Conservation (phyloP, 1,140 invertebrate genomes). For the Lethrus apterus region DNA sequence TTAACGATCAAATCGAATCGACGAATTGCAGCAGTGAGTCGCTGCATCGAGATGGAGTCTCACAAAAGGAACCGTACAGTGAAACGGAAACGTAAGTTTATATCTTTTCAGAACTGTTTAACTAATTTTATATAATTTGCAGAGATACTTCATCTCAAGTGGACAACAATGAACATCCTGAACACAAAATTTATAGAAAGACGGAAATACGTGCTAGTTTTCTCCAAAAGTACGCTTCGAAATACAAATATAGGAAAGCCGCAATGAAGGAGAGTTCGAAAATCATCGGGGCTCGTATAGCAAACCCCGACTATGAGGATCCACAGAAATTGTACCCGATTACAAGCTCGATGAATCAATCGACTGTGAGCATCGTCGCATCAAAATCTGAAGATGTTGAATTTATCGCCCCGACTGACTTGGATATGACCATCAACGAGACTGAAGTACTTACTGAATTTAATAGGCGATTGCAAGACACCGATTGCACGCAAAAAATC, state of each 20-base stretch:
- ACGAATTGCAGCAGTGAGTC: slow-evolving; percentile 25
- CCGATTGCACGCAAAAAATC: slow-evolving; percentile 3
- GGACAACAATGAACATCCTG: slow-evolving; percentile 40
- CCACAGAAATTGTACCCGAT: slow-evolving; percentile 43
- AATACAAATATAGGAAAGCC: slow-evolving; percentile 48
- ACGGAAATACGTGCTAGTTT: slow-evolving; percentile 47
- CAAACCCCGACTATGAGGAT: slow-evolving; percentile 79
- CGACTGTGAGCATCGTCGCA: slow-evolving; percentile 4
- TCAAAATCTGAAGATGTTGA: slow-evolving; percentile 6
- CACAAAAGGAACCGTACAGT: slow-evolving; percentile 28
- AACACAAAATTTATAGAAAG: slow-evolving; percentile 39
- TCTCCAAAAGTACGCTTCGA: slow-evolving; percentile 48
- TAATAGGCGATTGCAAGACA: slow-evolving; percentile 7
- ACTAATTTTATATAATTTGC: too few relatives aligned
- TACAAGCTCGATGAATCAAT: slow-evolving; percentile 9
- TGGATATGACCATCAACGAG: slow-evolving; percentile 36
- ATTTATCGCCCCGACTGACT: slow-evolving; percentile 23
- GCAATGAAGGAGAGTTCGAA: slow-evolving; percentile 68
- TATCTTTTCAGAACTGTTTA: too few relatives aligned
- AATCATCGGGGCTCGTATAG: slow-evolving; percentile 74
- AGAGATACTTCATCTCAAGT: slow-evolving; percentile 33
- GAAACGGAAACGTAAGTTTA: slow-evolving; percentile 14
- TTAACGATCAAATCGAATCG: slow-evolving; percentile 43
- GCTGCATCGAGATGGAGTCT: slow-evolving; percentile 22
- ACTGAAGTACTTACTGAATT: slow-evolving; percentile 32